A percentile compares a stretch with the other conserved stretches of the same genome.
Conservation (phyloP, 1,140 invertebrate genomes). For the Diabrotica undecimpunctata region DNA sequence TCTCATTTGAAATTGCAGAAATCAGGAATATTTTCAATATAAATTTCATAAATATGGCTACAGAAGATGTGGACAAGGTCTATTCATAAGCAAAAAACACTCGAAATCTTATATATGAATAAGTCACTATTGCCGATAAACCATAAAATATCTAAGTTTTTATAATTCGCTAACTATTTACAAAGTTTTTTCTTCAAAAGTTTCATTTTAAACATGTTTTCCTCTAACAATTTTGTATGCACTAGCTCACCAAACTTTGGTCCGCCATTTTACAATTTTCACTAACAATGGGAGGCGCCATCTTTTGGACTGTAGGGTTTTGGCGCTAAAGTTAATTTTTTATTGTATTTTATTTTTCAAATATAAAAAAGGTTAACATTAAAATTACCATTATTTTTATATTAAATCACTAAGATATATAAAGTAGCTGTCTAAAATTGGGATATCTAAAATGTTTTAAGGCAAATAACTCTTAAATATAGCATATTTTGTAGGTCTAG, state of each 20-base stretch:
- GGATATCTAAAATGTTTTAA: no score
- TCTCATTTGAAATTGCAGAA: constrained; percentile 36
- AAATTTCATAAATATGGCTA: constrained; percentile 44
- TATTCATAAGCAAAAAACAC: constrained; percentile 27
- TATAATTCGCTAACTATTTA: constrained; percentile 10
- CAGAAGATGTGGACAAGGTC: constrained; percentile 33
- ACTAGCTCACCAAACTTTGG: constrained; percentile 39
- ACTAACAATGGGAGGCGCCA: constrained; percentile 42
- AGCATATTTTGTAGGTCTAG: no score
- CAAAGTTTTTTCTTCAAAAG: constrained; percentile 18
- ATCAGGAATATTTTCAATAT: constrained; percentile 31
- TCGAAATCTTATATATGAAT: constrained; percentile 19
- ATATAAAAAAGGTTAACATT: not conserved
- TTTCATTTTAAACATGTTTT: constrained; percentile 22
- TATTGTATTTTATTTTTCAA: not conserved
- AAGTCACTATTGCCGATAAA: constrained; percentile 12
- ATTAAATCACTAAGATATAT: no score
- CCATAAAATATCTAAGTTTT: constrained; percentile 8
- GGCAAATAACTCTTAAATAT: no score
- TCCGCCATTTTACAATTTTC: constrained; percentile 42
- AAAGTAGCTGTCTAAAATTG: no score
- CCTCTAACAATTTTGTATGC: constrained; percentile 30
- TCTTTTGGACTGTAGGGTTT: constrained; percentile 32
- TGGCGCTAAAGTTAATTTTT: constrained; percentile 33
- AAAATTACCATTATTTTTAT: no score